Evolutionary conservation across 2,888 invertebrate genomes (phyloP), one percentile per base, ranked within the genome.

Genomic region (Diarsia brunnea): DNA sequence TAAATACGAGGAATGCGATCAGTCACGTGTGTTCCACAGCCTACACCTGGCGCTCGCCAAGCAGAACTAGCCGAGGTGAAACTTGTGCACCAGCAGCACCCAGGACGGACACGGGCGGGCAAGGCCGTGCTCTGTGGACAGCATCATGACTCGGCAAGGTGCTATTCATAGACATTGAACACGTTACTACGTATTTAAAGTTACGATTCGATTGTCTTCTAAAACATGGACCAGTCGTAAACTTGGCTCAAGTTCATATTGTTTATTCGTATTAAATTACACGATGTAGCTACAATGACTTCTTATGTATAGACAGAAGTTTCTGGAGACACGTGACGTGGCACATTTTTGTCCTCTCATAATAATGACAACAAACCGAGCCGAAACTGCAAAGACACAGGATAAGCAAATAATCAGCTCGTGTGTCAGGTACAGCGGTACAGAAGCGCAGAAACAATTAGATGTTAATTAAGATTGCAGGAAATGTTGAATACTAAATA

Each of bases 401-500:
- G 31, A 64, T 47, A 27, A 38, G 45, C 24, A 10, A 24, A 55
- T 38, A 11, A 65, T 21, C 45, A 64, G 45, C 65, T 47, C 61
- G 21, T 27, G 21, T 38, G 53, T 24, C 64, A 27, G 12, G 31
- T 16, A 53, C 24, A 24, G 53, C 73, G 8, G 7, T 38, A 38
- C 38, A 43, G 38, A 31, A 47, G 21, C 24, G 31, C 64, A 68
- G 73, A 61, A 69, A 74, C 60, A 65, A 74, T 60, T 69, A 73
- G 7, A 69, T 53, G 24, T 45, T 74, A 69, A 79, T 79, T 74
- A 74, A 51, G 16, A 69, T 70, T 66, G 55, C 38, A 55, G 55
- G 75, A 79, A 75, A 74, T 58, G 58, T 73, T 66, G 47, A 67
- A 67, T 67, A 67, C 38, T 53, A 61, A 61, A 55, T 80, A 66